Evolutionary conservation across 2,113 vertebrate genomes (phyloP).

Genomic region (Podarcis cretensis): DNA sequence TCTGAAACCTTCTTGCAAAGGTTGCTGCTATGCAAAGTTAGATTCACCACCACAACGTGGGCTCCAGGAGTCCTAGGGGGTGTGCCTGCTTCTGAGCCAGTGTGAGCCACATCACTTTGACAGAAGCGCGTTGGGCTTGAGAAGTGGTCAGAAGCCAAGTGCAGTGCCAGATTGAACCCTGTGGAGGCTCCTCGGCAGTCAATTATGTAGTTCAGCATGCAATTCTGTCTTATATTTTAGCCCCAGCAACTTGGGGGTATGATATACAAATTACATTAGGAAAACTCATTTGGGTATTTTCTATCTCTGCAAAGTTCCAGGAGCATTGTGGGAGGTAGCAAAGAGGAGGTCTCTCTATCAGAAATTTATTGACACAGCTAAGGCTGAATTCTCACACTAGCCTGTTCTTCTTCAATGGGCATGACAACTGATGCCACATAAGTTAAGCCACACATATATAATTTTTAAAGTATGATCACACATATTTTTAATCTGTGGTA

Average conservation of each 20-base stretch:
- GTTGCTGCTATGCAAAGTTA: not conserved
- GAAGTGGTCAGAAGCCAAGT: not conserved
- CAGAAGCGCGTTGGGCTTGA: too few species aligned
- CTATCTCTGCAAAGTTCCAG: not conserved
- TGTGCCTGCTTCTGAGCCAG: too few species aligned
- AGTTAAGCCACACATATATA: conserved; percentile 2
- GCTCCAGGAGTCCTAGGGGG: not conserved
- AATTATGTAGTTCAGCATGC: not conserved
- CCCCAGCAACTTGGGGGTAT: not conserved
- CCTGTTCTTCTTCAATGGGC: not conserved
- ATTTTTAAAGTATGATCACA: not conserved
- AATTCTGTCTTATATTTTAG: not conserved
- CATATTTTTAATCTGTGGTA: not conserved
- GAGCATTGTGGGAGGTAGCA: not conserved
- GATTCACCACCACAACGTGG: too few species aligned
- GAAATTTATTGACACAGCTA: not conserved
- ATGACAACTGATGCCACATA: not conserved
- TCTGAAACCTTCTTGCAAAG: not conserved
- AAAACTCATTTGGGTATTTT: not conserved
- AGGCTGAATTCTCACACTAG: not conserved
- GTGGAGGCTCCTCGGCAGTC: not conserved
- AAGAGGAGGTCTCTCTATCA: not conserved
- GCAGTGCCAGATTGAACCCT: too few species aligned
- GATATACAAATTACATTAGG: not conserved
- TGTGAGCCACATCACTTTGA: too few species aligned